These are phyloP conservation scores for Vicugna pacos DNA, from an alignment of 2,113 vertebrate genomes.

Conservation along the genomic window DNA sequence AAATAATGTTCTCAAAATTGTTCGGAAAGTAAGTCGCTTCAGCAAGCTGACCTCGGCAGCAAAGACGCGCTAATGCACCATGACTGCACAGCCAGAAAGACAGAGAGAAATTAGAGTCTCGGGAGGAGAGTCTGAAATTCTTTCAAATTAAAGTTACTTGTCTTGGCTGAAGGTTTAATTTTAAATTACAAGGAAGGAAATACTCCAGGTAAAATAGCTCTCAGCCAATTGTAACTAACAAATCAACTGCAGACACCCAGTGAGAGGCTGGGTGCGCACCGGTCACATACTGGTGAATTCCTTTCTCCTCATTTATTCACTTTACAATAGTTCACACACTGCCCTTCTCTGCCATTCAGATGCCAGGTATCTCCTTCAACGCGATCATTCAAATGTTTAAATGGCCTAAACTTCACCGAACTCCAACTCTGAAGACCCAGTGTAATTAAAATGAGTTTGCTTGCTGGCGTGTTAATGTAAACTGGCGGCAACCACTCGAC, in stretches of 20 bases:
- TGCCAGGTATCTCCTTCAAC: neutral
- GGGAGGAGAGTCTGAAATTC: slow-evolving; percentile 7
- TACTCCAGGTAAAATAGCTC: slow-evolving; percentile 58
- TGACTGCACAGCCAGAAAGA: neutral
- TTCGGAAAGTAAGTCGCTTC: slow-evolving; percentile 42
- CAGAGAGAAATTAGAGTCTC: neutral
- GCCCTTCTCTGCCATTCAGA: neutral
- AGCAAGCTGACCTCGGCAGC: neutral
- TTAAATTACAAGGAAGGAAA: slow-evolving; percentile 72
- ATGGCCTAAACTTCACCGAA: neutral
- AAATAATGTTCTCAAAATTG: slow-evolving; percentile 64
- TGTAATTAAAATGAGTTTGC: neutral
- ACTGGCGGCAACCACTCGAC: neutral
- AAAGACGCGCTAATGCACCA: neutral
- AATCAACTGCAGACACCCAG: neutral
- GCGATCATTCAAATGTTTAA: neutral
- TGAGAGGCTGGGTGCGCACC: neutral
- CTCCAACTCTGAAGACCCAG: neutral
- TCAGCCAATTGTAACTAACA: slow-evolving; percentile 60
- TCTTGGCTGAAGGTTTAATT: slow-evolving; percentile 70
- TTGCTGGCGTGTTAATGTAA: neutral
- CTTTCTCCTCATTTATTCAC: neutral
- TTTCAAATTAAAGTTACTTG: slow-evolving; percentile 58
- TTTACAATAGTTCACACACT: neutral
- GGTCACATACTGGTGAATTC: neutral